A percentile compares a stretch with the other conserved stretches of the same genome.
Evolutionary conservation across 2,113 vertebrate genomes (phyloP).

Genomic region (Gnathonemus echidnorhynchus): DNA sequence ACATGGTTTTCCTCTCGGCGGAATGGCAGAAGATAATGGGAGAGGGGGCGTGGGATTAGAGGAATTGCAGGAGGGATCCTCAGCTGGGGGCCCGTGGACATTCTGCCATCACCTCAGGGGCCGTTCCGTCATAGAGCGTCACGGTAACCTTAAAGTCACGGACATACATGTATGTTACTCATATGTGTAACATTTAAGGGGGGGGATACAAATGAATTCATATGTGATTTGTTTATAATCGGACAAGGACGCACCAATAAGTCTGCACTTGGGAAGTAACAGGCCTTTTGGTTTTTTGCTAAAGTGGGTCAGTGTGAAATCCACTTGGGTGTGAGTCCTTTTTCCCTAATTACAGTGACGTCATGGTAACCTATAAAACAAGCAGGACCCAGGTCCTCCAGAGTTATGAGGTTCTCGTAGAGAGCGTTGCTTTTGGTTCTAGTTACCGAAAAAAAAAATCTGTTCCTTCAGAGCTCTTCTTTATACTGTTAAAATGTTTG

Average conservation of each 20-base stretch:
- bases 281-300: not conserved
- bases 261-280: not conserved
- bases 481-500: not conserved
- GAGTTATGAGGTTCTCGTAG: not conserved
- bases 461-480: not conserved
- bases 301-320: constrained; percentile 5
- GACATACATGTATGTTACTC: not conserved
- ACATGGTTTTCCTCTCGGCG: not conserved
- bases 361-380: not conserved
- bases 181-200: not conserved
- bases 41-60: not conserved
- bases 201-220: not conserved
- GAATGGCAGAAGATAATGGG: not conserved
- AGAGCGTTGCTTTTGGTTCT: not conserved
- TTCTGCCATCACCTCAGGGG: not conserved
- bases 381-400: not conserved
- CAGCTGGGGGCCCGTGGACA: not conserved
- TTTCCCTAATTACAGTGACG: not conserved
- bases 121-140: not conserved
- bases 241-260: not conserved
- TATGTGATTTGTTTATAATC: not conserved
- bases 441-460: not conserved
- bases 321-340: not conserved
- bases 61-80: not conserved
- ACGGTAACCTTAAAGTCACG: not conserved